A percentile compares a stretch with the other conserved stretches of the same genome.
Evolutionary conservation across 2,113 vertebrate genomes (phyloP).

Genomic region (Leptodactylus fuscus): DNA sequence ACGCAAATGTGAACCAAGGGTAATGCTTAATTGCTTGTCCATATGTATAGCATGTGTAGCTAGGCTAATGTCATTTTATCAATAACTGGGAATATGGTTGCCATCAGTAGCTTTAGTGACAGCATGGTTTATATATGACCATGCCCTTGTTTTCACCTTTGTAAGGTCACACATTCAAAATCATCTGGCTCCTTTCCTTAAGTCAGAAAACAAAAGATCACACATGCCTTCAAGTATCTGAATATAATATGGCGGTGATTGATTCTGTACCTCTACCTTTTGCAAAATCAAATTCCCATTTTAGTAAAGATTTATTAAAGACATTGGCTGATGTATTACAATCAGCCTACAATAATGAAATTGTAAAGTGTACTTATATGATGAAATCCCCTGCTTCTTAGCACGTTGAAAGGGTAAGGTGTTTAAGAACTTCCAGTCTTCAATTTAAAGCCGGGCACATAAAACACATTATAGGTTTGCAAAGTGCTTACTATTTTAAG

Average conservation of each 20-base stretch:
- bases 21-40: background rate
- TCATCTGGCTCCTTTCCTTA: conserved; percentile 20
- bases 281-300: conserved; percentile 6
- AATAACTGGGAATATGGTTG: background rate
- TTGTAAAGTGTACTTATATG: conserved; percentile 14
- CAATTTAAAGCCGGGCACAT: conserved; percentile 12
- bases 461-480: background rate
- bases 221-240: background rate
- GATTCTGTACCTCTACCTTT: conserved; percentile 8
- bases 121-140: conserved; percentile 23
- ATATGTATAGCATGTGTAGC: no score
- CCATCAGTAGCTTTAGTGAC: background rate
- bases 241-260: background rate
- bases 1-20: no score
- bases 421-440: background rate
- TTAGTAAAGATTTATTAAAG: conserved; percentile 3
- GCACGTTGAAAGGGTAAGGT: background rate
- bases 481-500: conserved; percentile 7
- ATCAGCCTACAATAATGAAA: conserved; percentile 1
- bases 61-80: background rate
- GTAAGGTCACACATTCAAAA: conserved; percentile 16
- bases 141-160: background rate
- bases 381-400: background rate
- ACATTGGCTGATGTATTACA: background rate
- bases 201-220: conserved; percentile 30